Base-by-base conservation (phyloP, 2,797 vertebrate genomes). In the Pogoniulus pusillus region DNA sequence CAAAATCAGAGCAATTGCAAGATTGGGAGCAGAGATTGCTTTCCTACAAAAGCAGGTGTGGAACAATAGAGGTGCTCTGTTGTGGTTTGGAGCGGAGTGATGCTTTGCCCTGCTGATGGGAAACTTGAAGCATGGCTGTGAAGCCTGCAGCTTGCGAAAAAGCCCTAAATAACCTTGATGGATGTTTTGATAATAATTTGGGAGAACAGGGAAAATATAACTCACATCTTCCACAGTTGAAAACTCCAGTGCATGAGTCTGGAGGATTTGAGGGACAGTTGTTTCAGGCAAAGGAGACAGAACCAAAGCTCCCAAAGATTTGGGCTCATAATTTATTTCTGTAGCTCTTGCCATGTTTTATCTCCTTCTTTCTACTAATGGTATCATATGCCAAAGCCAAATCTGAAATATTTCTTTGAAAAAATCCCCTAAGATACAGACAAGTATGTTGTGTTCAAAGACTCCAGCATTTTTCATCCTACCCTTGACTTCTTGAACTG, bases 351-450 rank as follows among this genome's bases (percentile, higher is more conserved):
- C 9, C 10, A 18, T 55, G 7, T 39, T 91, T 85, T 49, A 13
- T 45, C 10, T 76, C 8, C 32, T 69, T 20, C 45, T 83, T 81
- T 69, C 7, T 24, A 53, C 32, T 68, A 64, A 51, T 29, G 10
- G 4, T 55, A 9, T 60, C 7, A 54, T 81, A 39, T 86, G 27
- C 13, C 41, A 89, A 75, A 55, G 7, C 37, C 17, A 60, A 78
- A 92, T 64, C 43, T 37, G n/a, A 89, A 85, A 75, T 27, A 60
- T 18, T 88, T 79, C 5, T 68, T 77, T 58, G 47, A 82, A 43
- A 89, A 89, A 84, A 68, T 88, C 45, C 17, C 16, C 58, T 63
- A 79, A 84, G 84, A 79, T 82, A 27, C 41, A n/a, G 45, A 84
- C 0, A 18, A 76, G 23, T 71, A 51, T 5, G 3, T 35, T 65